Evolutionary conservation across 2,797 vertebrate species (phyloP).

Genomic region (Hyperoplus lanceolatus): DNA sequence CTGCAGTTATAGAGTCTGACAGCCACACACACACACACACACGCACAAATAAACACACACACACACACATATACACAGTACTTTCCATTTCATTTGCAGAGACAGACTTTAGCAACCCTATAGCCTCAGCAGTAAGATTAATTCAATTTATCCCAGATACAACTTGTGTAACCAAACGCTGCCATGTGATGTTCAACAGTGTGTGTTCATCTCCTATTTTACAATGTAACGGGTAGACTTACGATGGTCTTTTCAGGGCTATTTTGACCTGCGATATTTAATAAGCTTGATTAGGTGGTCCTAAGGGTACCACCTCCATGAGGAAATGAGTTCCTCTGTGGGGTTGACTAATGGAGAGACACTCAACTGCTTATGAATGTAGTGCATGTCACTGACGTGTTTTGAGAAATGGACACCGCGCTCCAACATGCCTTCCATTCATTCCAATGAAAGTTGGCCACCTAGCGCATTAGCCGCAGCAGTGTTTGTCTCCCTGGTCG

Average conservation of each 20-base stretch:
- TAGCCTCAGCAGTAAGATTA: no score
- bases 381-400: neutral
- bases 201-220: no score
- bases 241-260: no score
- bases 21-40: constrained; percentile 20
- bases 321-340: no score
- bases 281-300: no score
- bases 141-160: no score
- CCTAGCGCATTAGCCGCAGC: neutral
- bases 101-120: neutral
- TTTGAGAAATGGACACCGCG: neutral
- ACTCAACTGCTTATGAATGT: neutral
- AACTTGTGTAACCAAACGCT: no score
- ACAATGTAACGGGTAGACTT: no score
- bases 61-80: neutral
- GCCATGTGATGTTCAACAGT: no score
- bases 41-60: neutral
- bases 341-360: no score
- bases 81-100: neutral
- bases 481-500: neutral
- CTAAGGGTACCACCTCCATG: no score
- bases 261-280: no score
- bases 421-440: neutral
- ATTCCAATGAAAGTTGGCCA: neutral
- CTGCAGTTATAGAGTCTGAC: constrained; percentile 73